phyloP scores from a whole-genome alignment of 2,888 invertebrate species.

The Mimumesa dahlbomi region DNA sequence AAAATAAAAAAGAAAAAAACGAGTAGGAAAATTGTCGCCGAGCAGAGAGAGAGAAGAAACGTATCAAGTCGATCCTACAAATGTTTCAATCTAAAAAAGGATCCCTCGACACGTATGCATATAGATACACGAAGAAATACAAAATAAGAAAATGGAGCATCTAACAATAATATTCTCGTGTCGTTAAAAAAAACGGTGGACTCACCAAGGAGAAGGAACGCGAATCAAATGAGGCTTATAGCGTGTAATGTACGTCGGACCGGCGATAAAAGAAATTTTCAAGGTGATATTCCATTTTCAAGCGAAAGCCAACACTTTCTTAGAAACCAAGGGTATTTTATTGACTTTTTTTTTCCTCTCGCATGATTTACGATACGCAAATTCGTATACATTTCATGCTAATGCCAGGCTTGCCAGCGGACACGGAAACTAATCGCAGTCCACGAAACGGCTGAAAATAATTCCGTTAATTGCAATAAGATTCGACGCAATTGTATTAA shows the following conservation, averaged over 20 bases:
- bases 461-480: too few relatives aligned
- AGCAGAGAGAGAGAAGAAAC: too few relatives aligned
- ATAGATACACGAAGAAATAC: neutral
- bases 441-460: too few relatives aligned
- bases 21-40: too few relatives aligned
- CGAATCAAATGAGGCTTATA: constrained; percentile 19
- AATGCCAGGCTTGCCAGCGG: neutral
- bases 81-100: too few relatives aligned
- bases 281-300: constrained; percentile 19
- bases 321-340: constrained; percentile 4
- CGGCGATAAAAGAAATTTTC: constrained; percentile 26
- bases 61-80: neutral
- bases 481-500: too few relatives aligned
- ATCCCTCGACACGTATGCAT: too few relatives aligned
- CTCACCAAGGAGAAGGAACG: constrained; percentile 11
- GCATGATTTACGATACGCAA: constrained; percentile 8
- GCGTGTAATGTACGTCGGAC: constrained; percentile 21
- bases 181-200: constrained; percentile 16
- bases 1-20: too few relatives aligned
- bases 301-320: constrained; percentile 4
- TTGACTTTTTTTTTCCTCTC: neutral
- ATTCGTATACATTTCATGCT: neutral
- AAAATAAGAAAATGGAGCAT: neutral
- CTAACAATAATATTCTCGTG: constrained; percentile 19
- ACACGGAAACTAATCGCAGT: too few relatives aligned